Evolutionary conservation across 2,888 invertebrate species (phyloP).

Genomic region (Gymnoscelis rufifasciata): DNA sequence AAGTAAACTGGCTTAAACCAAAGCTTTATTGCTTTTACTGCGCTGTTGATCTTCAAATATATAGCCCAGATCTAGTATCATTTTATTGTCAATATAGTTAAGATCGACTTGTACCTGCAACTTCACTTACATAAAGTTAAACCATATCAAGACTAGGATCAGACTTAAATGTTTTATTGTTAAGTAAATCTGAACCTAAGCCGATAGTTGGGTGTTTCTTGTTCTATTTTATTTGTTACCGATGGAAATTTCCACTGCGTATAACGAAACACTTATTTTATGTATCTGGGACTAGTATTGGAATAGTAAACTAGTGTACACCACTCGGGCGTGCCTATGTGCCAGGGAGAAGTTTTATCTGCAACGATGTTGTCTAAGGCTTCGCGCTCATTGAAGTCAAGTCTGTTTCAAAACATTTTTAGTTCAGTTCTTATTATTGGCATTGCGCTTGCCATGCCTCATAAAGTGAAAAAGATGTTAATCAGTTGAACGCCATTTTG

Average conservation of each 20-base stretch:
- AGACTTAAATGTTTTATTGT: conserved; percentile 1
- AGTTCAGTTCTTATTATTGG: too few relatives aligned
- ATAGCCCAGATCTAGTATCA: neutral
- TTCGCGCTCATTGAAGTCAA: conserved; percentile 1
- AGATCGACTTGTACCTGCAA: neutral
- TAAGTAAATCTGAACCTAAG: neutral
- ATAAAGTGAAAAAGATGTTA: too few relatives aligned
- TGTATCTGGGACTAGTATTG: conserved; percentile 25
- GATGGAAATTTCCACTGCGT: conserved; percentile 18
- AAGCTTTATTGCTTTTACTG: neutral
- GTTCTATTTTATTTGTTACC: conserved; percentile 21
- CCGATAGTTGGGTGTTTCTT: conserved; percentile 5
- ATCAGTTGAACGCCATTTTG: too few relatives aligned
- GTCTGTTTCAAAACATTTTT: too few relatives aligned
- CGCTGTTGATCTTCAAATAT: too few relatives aligned
- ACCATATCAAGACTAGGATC: neutral
- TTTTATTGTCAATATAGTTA: neutral
- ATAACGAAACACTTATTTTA: conserved; percentile 22
- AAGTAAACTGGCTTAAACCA: neutral
- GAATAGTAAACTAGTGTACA: conserved; percentile 28
- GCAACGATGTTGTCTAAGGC: conserved; percentile 20
- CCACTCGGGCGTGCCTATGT: conserved; percentile 32
- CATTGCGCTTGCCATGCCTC: too few relatives aligned
- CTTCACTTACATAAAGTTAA: neutral
- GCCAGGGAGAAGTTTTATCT: conserved; percentile 49